Conservation (phyloP, 2,113 vertebrate genomes). For the Campylorhamphus procurvoides region DNA sequence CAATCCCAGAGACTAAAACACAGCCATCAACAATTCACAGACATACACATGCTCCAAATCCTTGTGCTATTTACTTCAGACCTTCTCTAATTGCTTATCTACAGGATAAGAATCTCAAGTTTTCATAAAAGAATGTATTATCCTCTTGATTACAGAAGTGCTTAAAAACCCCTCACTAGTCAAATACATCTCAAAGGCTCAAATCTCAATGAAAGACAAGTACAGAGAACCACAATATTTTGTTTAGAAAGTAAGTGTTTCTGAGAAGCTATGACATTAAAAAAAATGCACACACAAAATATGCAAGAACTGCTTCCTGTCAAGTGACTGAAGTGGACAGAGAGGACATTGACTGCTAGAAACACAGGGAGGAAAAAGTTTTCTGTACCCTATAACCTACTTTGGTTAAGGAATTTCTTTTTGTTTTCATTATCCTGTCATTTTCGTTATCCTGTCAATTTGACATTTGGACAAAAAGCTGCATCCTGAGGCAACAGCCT, state of each 20-base stretch:
- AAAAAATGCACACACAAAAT: background rate
- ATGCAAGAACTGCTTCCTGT: background rate
- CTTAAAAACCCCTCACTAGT: background rate
- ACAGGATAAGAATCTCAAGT: background rate
- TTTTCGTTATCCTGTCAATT: background rate
- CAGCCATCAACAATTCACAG: background rate
- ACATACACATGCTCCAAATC: background rate
- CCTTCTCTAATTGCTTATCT: background rate
- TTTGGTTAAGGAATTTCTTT: background rate
- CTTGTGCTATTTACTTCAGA: background rate
- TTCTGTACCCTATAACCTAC: background rate
- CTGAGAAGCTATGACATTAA: background rate
- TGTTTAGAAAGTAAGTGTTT: background rate
- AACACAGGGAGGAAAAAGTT: background rate
- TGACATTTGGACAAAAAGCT: background rate
- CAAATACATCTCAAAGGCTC: background rate
- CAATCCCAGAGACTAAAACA: background rate
- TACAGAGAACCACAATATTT: background rate
- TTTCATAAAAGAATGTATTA: background rate
- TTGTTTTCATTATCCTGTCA: background rate
- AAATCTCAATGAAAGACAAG: background rate
- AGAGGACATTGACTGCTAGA: rapidly evolving
- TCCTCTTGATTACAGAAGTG: background rate
- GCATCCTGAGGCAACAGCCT: background rate
- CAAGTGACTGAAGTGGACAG: rapidly evolving